Base-by-base conservation (phyloP, 2,797 vertebrate species). In the Myripristis jacobus region DNA sequence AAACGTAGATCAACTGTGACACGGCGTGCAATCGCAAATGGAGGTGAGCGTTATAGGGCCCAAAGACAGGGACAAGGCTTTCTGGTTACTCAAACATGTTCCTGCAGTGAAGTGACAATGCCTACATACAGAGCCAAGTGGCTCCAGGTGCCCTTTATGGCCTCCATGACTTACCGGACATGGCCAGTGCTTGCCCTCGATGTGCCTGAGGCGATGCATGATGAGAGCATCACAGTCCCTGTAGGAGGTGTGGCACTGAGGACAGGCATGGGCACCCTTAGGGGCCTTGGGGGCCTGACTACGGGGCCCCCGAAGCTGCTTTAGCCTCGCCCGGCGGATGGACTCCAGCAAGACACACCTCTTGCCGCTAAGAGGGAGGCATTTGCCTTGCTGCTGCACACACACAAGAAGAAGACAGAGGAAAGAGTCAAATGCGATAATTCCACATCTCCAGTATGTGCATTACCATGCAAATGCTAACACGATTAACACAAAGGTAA, bases 181-280 rank as follows among this genome's bases (percentile, higher is more conserved):
- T 4, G 94, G 94, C 95, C 94, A 95, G 89, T 94, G 94, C 77
- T 95, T 95, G 53, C 95, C 95, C 82, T 94, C 91, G 0, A 94
- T 87, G 86, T 95, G 95, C 77, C 93, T 88, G 51, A 95, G 91
- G 52, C 86, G 91, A 75, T 95, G 95, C 91, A 95, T 93, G 75
- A 94, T 90, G n/a, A 95, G 92, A 34, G 92, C 77, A 8, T 95
- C 93, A 7, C 95, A 95, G 88, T 94, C 93, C 75, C 79, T 89
- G 87, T 94, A 94, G 56, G 91, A 60, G 52, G 90, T 66, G 6
- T 87, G 31, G 77, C 95, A 95, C 84, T 94, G 88, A 69, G 80
- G 73, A 65, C 95, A 95, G 57, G 86, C n/a, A 10, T 95, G 95
- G 36, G 92, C 75, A 1, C 83, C 78, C 73, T 92, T 90, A 2